Percentiles rank a stretch among this genome's conserved stretches.
These are phyloP conservation scores for Pandion haliaetus DNA, from an alignment of 2,113 vertebrate species.

Conservation along the genomic window DNA sequence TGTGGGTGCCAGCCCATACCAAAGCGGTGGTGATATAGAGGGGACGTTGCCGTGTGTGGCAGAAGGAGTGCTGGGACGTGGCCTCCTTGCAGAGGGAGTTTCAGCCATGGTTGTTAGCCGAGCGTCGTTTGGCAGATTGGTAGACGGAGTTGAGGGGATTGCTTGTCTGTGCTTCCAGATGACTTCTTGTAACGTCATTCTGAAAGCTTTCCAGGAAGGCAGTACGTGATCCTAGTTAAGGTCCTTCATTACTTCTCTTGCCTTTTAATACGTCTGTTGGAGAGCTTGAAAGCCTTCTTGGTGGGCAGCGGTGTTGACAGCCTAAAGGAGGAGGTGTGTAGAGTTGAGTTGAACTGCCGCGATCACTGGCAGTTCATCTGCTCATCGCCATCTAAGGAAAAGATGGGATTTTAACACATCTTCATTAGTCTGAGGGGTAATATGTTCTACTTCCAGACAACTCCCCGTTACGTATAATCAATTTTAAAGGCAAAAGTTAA, in stretches of 20 bases:
- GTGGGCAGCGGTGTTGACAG: not conserved
- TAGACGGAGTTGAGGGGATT: not conserved
- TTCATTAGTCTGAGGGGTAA: slow-evolving; percentile 30
- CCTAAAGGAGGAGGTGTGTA: not conserved
- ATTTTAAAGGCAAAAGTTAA: slow-evolving; percentile 62
- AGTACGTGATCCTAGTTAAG: not conserved
- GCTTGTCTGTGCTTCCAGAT: not conserved
- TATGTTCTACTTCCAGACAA: slow-evolving; percentile 29
- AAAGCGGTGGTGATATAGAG: not conserved
- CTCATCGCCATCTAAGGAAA: not conserved
- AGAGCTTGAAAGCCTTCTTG: not conserved
- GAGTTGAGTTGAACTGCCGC: not conserved
- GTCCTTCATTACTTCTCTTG: not conserved
- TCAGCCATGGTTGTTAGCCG: not conserved
- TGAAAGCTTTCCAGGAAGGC: not conserved
- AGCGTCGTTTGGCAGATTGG: not conserved
- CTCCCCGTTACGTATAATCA: not conserved
- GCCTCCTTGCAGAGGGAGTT: not conserved
- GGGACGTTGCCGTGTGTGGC: rapidly evolving
- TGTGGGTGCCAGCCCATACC: rapidly evolving
- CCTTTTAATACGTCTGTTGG: not conserved
- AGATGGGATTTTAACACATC: slow-evolving; percentile 16
- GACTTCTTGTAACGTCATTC: not conserved
- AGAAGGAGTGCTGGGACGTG: not conserved
- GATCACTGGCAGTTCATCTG: not conserved